Percentiles rank a stretch among this genome's conserved stretches.
Conservation (phyloP, 2,113 vertebrate species). For the Mormoops blainvillei region DNA sequence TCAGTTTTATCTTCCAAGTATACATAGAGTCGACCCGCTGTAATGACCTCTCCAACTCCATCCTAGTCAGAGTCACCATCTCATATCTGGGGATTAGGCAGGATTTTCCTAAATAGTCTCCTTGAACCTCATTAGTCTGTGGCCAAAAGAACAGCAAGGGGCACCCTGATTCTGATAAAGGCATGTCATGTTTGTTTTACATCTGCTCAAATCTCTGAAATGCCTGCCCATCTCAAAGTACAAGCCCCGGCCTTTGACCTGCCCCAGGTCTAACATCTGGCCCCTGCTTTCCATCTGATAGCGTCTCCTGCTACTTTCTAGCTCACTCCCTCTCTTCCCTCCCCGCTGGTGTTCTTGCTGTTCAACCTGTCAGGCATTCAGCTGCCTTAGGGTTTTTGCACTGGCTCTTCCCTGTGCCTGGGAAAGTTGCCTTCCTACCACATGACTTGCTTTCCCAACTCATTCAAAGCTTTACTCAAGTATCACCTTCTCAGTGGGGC, state of each 20-base stretch:
- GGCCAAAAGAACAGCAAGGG: background rate
- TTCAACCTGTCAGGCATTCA: background rate
- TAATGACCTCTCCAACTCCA: background rate
- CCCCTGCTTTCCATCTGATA: background rate
- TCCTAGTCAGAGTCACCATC: background rate
- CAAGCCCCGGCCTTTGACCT: background rate
- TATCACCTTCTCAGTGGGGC: background rate
- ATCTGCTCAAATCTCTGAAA: background rate
- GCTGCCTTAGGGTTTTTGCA: background rate
- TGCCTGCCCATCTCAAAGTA: background rate
- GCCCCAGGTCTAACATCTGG: background rate
- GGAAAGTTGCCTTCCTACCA: background rate
- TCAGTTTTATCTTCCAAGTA: background rate
- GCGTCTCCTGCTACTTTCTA: background rate
- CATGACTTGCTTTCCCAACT: background rate
- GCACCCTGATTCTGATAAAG: background rate
- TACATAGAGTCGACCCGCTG: background rate
- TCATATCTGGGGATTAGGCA: background rate
- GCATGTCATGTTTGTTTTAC: background rate
- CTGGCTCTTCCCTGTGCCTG: background rate
- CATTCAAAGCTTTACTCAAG: background rate
- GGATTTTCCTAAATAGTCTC: background rate
- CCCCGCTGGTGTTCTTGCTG: background rate
- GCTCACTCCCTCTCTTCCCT: background rate
- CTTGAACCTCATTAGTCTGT: background rate